Base-by-base conservation (phyloP, 2,888 invertebrate genomes). In the Volucella inflata region DNA sequence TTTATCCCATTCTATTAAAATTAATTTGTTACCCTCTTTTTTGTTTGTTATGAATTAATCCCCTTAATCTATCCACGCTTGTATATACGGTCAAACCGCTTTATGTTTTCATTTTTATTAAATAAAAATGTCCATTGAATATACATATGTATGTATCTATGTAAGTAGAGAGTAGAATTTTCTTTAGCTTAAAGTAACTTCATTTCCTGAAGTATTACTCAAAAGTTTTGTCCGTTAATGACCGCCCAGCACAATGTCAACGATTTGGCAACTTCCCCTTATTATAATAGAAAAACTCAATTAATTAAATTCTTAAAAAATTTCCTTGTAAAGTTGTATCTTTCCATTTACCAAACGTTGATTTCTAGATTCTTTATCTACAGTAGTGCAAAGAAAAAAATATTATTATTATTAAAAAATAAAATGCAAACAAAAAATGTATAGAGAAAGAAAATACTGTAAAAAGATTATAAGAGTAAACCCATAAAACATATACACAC, bases 281-380 rank as follows among this genome's bases (percentile, higher is more conserved):
- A 64, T 16, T 14, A 17, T 21, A 8, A 46, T 48, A 59, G 9
- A 59, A 40, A 30, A 14, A 14, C 44, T 21, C 48, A 42, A 46
- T 65, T 55, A 30, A n/a, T 67, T 60, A 60, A 57, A 50, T n/a
- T 9, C 40, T 1, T 36, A 11, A 40, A 50, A 51, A 14, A 8
- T 82, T 57, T 77, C 67, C 77, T 77, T 77, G 82, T 82, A 82
- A 72, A 82, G 67, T 67, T 78, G 65, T 72, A 67, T 30, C 55
- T 70, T 60, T 60, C 60, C 4, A 68, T 62, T 53, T 6, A 30
- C 30, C 14, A 42, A 16, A 55, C 40, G 51, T 68, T 68, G 68
- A 72, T 55, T 82, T 82, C 51, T 75, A 80, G 60, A 62, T 68
- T 60, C 48, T 72, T 60, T 62, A 70, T 62, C 68, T 53, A 17